Evolutionary conservation across 2,797 vertebrate genomes (phyloP), one percentile per base, ranked within the genome.

Genomic region (Paedocypris micromegethes): DNA sequence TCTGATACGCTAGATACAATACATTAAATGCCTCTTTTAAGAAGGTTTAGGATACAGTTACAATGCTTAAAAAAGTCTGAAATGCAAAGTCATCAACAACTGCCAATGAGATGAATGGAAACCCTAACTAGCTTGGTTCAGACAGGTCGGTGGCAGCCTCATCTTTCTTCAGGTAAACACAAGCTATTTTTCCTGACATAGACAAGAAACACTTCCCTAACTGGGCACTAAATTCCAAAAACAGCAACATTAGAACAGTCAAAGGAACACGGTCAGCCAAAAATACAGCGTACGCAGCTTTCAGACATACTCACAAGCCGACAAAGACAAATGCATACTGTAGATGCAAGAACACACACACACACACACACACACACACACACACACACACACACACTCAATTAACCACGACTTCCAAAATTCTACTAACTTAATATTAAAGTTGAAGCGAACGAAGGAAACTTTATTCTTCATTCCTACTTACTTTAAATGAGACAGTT

Each of bases 151-250:
- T 47, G 23, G 53, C 58, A 56, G 47, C 9, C 57, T 75, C 66
- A 72, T 70, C 64, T 62, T 68, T 71, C 64, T 58, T 54, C 58
- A 23, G 48, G 40, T 67, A 39, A 60, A 64, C 47, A 68, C 38
- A 51, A 61, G 40, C 42, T 50, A 47, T 43, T 54, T 47, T 56
- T 59, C 39, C 64, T 68, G 66, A 72, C 47, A 52, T 52, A 75
- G 66, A 43, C 60, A 63, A 52, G 49, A 65, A 47, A 66, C 45
- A 40, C 48, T 51, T 66, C 42, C 9, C 56, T 60, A 61, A 56
- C 23, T 62, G 49, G 68, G 54, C 49, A 58, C 37, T 67, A 62
- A 58, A 72, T 40, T 64, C 40, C 41, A 64, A 64, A 74, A 72
- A 70, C 23, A 53, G 44, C 54, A 74, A 60, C 50, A 67, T 57